Evolutionary conservation across 2,888 invertebrate species (phyloP), one percentile per base, ranked within the genome.

Genomic region (Aphidoletes aphidimyza): DNA sequence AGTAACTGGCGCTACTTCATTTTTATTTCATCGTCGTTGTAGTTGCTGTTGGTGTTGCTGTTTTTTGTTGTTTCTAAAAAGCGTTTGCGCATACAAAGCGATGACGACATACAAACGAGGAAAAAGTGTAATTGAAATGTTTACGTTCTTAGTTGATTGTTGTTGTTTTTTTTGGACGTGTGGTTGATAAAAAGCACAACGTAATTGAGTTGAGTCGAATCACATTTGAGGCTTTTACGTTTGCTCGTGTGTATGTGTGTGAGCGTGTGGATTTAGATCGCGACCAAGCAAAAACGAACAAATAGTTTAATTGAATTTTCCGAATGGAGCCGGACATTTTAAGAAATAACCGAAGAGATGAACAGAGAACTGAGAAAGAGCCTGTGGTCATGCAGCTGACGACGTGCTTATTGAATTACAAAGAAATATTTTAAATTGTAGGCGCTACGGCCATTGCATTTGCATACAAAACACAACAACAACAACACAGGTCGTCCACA

Each of bases 381-480:
- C n/a, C n/a, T n/a, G n/a, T n/a, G 19, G 11, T 19, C 49, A 17
- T 19, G 54, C 6, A 17, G 2, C 22, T 22, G 26, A 22, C 54
- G 26, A 22, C 26, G 19, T 54, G 54, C 26, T 54, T 54, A 54
- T 26, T 54, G 54, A 54, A 54, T 54, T 54, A 26, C 54, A 19
- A 47, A 6, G 42, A 11, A 30, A 14, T 69, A 69, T 69, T 5
- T 26, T 69, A 69, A 30, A 69, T 69, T 30, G 69, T 30, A 69
- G 69, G 69, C 69, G 69, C 30, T 26, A 26, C 14, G 42, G 42
- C 14, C 42, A 14, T n/a, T 69, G 69, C 69, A 69, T 69, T 69
- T 69, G 69, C 69, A 69, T 69, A 69, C 69, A 69, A 69, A 69
- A 69, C n/a, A n/a, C n/a, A n/a, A n/a, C n/a, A n/a, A n/a, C n/a